Evolutionary conservation across 2,113 vertebrate genomes (phyloP).

Genomic region (Rhinoderma darwinii): DNA sequence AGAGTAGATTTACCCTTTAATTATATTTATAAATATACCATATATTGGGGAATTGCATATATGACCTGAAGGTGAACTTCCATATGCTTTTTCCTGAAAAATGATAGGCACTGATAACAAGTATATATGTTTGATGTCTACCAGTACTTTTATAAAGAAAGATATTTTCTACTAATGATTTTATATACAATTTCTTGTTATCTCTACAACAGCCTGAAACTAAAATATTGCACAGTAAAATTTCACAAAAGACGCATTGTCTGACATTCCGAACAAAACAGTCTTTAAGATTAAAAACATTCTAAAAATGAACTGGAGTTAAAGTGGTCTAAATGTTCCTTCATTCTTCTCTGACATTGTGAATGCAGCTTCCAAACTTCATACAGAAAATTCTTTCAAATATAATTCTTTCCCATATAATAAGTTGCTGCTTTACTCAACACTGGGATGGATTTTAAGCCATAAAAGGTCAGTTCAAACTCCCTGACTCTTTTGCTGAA

Average conservation of each 20-base stretch:
- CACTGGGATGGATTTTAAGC: background rate
- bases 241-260: background rate
- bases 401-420: conserved; percentile 18
- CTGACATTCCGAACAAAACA: background rate
- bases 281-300: conserved; percentile 6
- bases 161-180: background rate
- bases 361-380: background rate
- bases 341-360: conserved; percentile 22
- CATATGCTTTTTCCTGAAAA: background rate
- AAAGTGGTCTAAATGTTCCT: conserved; percentile 1
- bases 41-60: no score
- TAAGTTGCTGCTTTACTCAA: conserved; percentile 27
- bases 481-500: conserved; percentile 18
- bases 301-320: background rate
- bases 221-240: background rate
- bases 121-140: background rate
- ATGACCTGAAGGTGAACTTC: no score
- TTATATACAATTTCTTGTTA: background rate
- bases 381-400: conserved; percentile 17
- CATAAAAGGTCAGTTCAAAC: conserved; percentile 36
- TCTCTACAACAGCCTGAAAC: background rate
- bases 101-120: background rate
- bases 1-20: no score
- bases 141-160: background rate
- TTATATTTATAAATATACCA: no score